Evolutionary conservation across 2,113 vertebrate species (phyloP).

Genomic region (Eretmochelys imbricata): DNA sequence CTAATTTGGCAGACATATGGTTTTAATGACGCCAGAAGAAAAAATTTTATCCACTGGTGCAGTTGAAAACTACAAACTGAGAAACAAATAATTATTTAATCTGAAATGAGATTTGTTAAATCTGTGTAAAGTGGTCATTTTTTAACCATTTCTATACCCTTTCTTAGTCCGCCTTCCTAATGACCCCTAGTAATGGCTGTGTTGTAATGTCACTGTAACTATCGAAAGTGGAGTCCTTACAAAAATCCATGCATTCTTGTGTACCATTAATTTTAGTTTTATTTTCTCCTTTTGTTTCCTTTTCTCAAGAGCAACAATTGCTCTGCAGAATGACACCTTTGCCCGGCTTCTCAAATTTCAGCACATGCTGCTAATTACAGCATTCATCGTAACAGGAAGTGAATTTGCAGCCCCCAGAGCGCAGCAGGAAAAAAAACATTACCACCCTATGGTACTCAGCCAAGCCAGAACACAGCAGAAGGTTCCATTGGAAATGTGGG

Average conservation of each 20-base stretch:
- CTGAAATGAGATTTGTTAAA: conserved; percentile 59
- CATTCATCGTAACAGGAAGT: not conserved
- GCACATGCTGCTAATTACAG: conserved; percentile 19
- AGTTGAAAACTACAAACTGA: conserved; percentile 62
- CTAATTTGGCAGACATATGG: conserved; percentile 45
- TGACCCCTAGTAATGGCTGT: conserved; percentile 1
- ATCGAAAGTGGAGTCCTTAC: not conserved
- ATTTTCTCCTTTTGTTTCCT: not conserved
- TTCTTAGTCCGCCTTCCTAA: conserved; percentile 29
- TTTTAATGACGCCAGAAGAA: conserved; percentile 62
- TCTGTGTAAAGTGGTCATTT: conserved; percentile 9
- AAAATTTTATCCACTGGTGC: conserved; percentile 47
- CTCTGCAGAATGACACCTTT: conserved; percentile 16
- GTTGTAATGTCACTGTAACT: conserved; percentile 18
- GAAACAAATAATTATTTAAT: conserved; percentile 64
- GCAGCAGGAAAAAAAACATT: not conserved
- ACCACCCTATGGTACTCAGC: not conserved
- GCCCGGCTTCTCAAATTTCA: conserved; percentile 4
- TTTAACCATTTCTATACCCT: conserved; percentile 29
- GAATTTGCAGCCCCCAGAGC: not conserved
- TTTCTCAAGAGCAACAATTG: not conserved
- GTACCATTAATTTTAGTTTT: not conserved
- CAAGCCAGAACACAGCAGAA: not conserved
- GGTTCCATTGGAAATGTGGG: not conserved
- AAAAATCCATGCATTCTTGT: not conserved